Conservation (phyloP, 2,113 vertebrate species). For the Hassar affinis region DNA sequence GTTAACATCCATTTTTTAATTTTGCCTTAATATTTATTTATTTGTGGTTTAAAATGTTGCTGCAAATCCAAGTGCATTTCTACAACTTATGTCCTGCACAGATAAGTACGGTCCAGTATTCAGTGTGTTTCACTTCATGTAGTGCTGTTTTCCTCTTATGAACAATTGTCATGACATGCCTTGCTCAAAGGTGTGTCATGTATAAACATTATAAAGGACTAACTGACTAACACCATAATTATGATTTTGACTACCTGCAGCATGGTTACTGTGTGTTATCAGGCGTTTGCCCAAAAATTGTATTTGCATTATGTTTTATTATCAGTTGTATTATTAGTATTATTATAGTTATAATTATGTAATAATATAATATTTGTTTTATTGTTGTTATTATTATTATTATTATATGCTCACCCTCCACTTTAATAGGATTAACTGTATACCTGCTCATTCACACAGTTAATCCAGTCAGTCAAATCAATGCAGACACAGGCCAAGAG, state of each 20-base stretch:
- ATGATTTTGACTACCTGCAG: not conserved
- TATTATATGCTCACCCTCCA: not conserved
- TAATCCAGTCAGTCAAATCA: no score
- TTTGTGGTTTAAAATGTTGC: no score
- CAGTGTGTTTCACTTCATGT: not conserved
- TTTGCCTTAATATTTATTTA: no score
- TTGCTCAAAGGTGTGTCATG: not conserved
- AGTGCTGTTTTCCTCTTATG: not conserved
- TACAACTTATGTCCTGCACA: not conserved
- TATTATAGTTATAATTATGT: no score
- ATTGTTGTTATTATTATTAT: not conserved
- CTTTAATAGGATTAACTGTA: no score
- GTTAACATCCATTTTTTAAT: no score
- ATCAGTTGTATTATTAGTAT: no score
- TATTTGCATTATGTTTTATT: no score
- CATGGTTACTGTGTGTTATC: not conserved
- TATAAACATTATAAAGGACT: not conserved
- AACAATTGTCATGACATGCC: slow-evolving; percentile 11
- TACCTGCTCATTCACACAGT: no score
- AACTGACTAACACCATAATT: not conserved
- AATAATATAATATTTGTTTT: no score
- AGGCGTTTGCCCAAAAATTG: no score
- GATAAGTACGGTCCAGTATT: not conserved
- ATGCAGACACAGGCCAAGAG: no score
- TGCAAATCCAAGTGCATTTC: not conserved